Conservation (phyloP, 2,888 invertebrate species). For the Machimus rusticus region DNA sequence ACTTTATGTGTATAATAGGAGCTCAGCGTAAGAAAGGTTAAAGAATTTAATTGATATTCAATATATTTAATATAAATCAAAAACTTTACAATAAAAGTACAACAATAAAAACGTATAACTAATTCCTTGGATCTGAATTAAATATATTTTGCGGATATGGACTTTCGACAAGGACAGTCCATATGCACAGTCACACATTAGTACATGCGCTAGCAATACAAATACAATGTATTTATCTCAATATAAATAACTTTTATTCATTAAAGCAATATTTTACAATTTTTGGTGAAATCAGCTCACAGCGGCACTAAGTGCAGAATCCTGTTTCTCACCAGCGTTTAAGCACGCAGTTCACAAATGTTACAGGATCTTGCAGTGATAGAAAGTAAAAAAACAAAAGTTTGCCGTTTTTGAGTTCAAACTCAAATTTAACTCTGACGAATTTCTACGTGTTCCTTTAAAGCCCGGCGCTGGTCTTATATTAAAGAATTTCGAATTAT, state of each 20-base stretch:
- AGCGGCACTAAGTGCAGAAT: neutral
- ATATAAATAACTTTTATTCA: constrained; percentile 9
- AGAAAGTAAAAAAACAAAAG: neutral
- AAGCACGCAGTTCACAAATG: neutral
- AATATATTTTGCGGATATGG: neutral
- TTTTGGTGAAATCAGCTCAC: constrained; percentile 9
- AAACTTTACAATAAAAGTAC: constrained; percentile 19
- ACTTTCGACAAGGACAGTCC: neutral
- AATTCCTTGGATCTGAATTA: constrained; percentile 3
- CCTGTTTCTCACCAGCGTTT: neutral
- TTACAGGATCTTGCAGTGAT: neutral
- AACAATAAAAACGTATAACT: constrained; percentile 29
- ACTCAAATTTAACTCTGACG: neutral
- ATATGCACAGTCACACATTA: neutral
- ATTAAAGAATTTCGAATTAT: neutral
- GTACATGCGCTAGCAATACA: neutral
- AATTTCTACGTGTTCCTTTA: neutral
- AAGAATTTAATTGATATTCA: neutral
- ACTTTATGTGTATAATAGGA: neutral
- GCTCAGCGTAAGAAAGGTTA: neutral
- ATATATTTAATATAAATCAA: constrained; percentile 29
- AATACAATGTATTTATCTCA: neutral
- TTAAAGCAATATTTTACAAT: constrained; percentile 14
- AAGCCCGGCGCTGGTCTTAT: neutral
- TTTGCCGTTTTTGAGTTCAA: neutral